Conservation (phyloP, 2,113 vertebrate species). For the Xyrauchen texanus region DNA sequence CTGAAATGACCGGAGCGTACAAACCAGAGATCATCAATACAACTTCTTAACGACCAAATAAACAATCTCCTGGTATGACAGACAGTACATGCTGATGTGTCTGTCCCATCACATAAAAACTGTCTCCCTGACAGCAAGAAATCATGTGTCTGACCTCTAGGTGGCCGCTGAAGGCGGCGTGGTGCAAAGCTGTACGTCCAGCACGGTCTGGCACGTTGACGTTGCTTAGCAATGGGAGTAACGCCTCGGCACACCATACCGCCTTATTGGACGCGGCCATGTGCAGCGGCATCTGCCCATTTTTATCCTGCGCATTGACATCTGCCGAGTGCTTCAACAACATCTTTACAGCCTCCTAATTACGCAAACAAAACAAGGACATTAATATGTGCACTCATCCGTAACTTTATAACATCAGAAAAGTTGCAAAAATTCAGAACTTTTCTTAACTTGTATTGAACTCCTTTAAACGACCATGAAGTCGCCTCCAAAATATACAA, state of each 20-base stretch:
- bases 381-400: too few species aligned
- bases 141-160: constrained; percentile 80
- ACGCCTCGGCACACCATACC: constrained; percentile 93
- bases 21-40: not conserved
- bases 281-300: constrained; percentile 98
- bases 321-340: constrained; percentile 97
- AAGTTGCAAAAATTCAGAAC: too few species aligned
- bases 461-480: too few species aligned
- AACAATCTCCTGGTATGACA: too few species aligned
- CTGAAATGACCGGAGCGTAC: constrained; percentile 65
- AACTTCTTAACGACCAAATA: not conserved
- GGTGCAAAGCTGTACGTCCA: constrained; percentile 93
- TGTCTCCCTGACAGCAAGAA: too few species aligned
- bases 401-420: too few species aligned
- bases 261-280: constrained; percentile 97
- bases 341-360: constrained; percentile 94
- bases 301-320: constrained; percentile 97
- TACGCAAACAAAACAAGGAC: too few species aligned
- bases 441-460: too few species aligned
- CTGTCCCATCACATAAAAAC: too few species aligned
- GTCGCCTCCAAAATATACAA: constrained; percentile 86
- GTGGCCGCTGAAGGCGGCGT: constrained; percentile 96
- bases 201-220: constrained; percentile 95
- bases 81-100: too few species aligned
- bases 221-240: constrained; percentile 94